Evolutionary conservation across 2,888 invertebrate genomes (phyloP), one percentile per base, ranked within the genome.

Genomic region (Lingula anatina): DNA sequence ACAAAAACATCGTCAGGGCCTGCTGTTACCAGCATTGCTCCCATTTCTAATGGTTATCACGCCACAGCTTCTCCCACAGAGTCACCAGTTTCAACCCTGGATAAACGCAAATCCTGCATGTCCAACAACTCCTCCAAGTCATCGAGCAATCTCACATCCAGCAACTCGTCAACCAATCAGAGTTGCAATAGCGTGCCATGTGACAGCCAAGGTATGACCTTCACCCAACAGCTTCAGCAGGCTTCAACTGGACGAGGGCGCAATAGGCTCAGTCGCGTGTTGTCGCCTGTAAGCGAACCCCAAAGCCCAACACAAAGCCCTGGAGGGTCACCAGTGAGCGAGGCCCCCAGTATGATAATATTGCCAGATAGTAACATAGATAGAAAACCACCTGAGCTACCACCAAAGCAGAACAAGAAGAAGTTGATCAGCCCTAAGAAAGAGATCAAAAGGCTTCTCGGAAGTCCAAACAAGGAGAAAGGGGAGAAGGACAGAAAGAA

Each of bases 171-270:
- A 0, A 84, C 74, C 35, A 73, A 74, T 51, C 71, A 71, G 57
- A 73, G 73, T 21, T 50, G 54, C 40, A 56, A 47, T n/a, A 49
- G 49, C 1, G 51, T 39, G 38, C 55, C 51, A 23, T 50, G 51
- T 5, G 65, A 64, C 47, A 57, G 61, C 44, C 67, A 65, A 41
- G 64, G 67, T 49, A 43, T 93, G 68, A 90, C 92, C 44, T 94
- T 93, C 78, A 92, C 92, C 2, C 92, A 93, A 77, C 92, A 93
- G 80, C 82, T 94, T 46, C 92, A 93, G 59, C 86, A 89, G 57
- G 87, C 89, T 73, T 86, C 88, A 0, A 65, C 67, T 61, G 61
- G 63, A 7, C 81, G 88, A 52, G 84, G 84, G 68, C 77, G 83
- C 12, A 84, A 85, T 50, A 80, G 88, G 36, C 84, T 88, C 1